Conservation (phyloP, 2,888 invertebrate species). For the Chloroclysta siterata region DNA sequence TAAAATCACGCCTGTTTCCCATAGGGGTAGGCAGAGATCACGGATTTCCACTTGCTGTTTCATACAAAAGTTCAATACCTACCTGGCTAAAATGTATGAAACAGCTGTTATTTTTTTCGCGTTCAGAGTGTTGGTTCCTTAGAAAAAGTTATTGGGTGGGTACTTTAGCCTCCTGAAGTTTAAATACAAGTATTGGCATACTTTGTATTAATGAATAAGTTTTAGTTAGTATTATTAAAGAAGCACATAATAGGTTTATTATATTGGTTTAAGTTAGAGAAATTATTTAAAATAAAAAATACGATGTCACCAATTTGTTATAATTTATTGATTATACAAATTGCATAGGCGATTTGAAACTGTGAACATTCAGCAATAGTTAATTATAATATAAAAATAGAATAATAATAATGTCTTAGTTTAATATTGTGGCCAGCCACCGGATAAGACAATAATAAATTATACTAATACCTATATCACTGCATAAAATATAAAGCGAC, state of each 20-base stretch:
- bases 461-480: slow-evolving; percentile 47
- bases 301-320: slow-evolving; percentile 74
- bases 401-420: slow-evolving; percentile 68
- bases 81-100: no score
- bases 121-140: no score
- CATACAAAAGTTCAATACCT: no score
- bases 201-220: no score
- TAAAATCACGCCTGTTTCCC: no score
- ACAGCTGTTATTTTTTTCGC: no score
- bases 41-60: no score
- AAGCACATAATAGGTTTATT: background rate
- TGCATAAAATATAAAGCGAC: slow-evolving; percentile 40
- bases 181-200: no score
- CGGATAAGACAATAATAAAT: slow-evolving; percentile 56
- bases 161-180: no score
- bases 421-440: slow-evolving; percentile 81
- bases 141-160: no score
- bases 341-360: slow-evolving; percentile 76
- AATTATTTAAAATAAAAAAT: slow-evolving; percentile 46
- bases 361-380: slow-evolving; percentile 67
- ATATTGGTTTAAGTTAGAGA: background rate
- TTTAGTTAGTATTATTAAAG: background rate
- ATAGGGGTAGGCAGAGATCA: no score
- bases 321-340: slow-evolving; percentile 83
- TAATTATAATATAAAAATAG: slow-evolving; percentile 70